These are phyloP conservation scores for Falco cherrug DNA, from an alignment of 2,797 vertebrate species.

Conservation along the genomic window DNA sequence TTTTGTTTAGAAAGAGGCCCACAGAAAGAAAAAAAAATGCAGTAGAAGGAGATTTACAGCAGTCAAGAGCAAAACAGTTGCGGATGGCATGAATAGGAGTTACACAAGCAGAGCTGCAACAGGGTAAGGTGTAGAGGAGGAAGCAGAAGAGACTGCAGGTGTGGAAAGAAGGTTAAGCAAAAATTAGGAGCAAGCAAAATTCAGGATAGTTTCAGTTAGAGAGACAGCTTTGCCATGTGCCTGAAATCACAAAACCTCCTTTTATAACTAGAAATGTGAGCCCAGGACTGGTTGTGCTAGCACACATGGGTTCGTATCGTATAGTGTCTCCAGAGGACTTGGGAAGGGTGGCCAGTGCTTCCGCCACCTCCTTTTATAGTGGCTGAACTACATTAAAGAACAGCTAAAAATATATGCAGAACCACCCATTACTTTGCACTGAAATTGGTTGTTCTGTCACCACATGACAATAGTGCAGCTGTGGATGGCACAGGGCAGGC, in stretches of 20 bases:
- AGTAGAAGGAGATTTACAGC: slow-evolving; percentile 25
- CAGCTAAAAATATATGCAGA: neutral
- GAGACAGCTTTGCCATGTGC: neutral
- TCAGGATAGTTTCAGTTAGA: neutral
- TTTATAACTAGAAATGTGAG: neutral
- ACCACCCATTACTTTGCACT: neutral
- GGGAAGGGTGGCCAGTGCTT: neutral
- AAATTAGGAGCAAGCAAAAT: neutral
- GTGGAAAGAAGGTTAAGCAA: neutral
- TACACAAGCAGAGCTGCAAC: neutral
- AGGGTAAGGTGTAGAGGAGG: neutral
- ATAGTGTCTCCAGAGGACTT: neutral
- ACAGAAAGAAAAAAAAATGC: neutral
- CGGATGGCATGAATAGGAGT: neutral
- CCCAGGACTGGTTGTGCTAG: neutral
- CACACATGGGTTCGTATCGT: neutral
- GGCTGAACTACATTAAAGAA: neutral
- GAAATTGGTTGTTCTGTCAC: neutral
- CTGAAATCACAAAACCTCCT: neutral
- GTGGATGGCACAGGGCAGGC: neutral
- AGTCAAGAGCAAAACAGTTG: neutral
- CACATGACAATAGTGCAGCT: neutral
- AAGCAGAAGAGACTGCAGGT: neutral
- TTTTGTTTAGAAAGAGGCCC: slow-evolving; percentile 25
- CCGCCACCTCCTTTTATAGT: neutral